Percentiles rank a stretch among this genome's conserved stretches.
Conservation (phyloP, 2,888 invertebrate genomes). For the Dinocampus coccinellae region DNA sequence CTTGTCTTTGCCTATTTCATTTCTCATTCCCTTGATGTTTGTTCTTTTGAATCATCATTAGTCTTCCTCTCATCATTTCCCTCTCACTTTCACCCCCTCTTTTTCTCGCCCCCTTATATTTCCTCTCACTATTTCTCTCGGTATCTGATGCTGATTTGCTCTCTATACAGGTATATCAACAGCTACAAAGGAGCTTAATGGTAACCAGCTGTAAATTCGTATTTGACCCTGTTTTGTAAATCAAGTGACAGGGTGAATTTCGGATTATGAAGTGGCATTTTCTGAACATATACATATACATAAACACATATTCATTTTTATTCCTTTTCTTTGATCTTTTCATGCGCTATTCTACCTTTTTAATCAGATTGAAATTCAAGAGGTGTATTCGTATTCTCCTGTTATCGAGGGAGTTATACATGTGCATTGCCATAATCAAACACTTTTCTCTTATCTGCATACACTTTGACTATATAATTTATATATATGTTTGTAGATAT, state of each 20-base stretch:
- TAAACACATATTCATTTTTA: not conserved
- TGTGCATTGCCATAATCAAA: slow-evolving; percentile 13
- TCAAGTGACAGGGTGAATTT: not conserved
- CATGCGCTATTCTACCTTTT: slow-evolving; percentile 7
- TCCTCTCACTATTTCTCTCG: not conserved
- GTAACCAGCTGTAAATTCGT: slow-evolving; percentile 49
- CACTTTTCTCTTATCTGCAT: slow-evolving; percentile 18
- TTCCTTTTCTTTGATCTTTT: slow-evolving; percentile 28
- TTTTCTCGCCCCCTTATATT: not conserved
- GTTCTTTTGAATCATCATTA: not conserved
- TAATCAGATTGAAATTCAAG: slow-evolving; percentile 2
- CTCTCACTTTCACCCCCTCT: not conserved
- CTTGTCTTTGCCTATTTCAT: slow-evolving; percentile 9
- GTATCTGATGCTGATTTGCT: not conserved
- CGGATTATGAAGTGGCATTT: not conserved
- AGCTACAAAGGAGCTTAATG: not conserved
- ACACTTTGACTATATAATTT: not conserved
- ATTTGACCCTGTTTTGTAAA: slow-evolving; percentile 50
- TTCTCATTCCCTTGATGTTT: slow-evolving; percentile 10
- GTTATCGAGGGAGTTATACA: not conserved
- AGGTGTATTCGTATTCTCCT: slow-evolving; percentile 16
- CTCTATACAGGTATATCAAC: not conserved
- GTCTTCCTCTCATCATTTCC: not conserved
- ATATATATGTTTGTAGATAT: not conserved
- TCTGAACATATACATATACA: not conserved